A percentile compares a stretch with the other conserved stretches of the same genome.
These are phyloP conservation scores for Heliconius ismenius DNA, from an alignment of 2,888 invertebrate species.

Conservation along the genomic window DNA sequence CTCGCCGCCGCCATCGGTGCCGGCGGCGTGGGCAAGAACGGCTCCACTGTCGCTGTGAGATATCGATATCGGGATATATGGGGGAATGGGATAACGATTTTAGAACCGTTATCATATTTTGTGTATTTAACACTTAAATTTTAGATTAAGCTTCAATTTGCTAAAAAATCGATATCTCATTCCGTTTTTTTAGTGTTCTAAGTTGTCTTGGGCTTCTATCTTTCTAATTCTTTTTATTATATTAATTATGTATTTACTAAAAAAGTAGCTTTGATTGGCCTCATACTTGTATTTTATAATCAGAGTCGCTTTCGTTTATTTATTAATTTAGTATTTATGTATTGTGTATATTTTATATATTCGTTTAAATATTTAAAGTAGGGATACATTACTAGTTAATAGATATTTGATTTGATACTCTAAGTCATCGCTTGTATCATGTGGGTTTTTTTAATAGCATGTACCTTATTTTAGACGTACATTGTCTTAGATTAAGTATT, in stretches of 20 bases:
- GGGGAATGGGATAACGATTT: slow-evolving; percentile 30
- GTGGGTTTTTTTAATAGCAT: slow-evolving; percentile 82
- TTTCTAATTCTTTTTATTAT: slow-evolving; percentile 19
- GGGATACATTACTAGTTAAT: slow-evolving; percentile 12
- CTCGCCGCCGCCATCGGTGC: slow-evolving; percentile 89
- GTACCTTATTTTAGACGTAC: slow-evolving; percentile 43
- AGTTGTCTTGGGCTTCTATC: slow-evolving; percentile 28
- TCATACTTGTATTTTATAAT: slow-evolving; percentile 2
- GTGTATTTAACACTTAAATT: background rate
- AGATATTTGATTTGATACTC: slow-evolving; percentile 52
- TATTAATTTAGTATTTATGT: background rate
- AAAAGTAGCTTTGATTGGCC: slow-evolving; percentile 17
- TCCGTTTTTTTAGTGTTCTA: background rate
- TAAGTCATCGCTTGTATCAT: slow-evolving; percentile 73
- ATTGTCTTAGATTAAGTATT: slow-evolving; percentile 41
- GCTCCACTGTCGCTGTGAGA: slow-evolving; percentile 98
- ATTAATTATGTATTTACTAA: slow-evolving; percentile 17
- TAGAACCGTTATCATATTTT: background rate
- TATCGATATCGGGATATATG: slow-evolving; percentile 23
- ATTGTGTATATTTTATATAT: slow-evolving; percentile 6
- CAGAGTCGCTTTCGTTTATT: slow-evolving; percentile 13
- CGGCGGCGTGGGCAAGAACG: slow-evolving; percentile 98
- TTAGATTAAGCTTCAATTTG: background rate
- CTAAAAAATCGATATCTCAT: slow-evolving; percentile 23
- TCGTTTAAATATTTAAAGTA: slow-evolving; percentile 4